Conservation (phyloP, 2,888 invertebrate species). For the Tachystola acroxantha region DNA sequence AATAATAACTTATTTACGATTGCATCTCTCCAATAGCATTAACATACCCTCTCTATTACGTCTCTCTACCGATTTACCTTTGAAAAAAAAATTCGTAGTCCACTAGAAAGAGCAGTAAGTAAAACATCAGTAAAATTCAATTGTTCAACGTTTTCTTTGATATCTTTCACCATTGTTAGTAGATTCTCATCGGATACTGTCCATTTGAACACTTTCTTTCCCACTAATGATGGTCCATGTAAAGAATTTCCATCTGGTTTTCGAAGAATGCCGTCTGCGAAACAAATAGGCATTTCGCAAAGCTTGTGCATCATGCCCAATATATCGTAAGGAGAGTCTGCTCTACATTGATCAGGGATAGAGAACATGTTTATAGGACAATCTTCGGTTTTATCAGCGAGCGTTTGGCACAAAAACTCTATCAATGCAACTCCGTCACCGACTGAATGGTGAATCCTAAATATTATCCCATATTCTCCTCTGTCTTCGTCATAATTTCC, state of each 20-base stretch:
- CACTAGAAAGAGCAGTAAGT: slow-evolving; percentile 62
- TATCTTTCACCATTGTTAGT: slow-evolving; percentile 44
- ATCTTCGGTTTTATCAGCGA: slow-evolving; percentile 49
- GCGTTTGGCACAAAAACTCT: slow-evolving; percentile 58
- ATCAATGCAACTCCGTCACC: slow-evolving; percentile 75
- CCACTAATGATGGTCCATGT: slow-evolving; percentile 58
- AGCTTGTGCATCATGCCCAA: slow-evolving; percentile 33
- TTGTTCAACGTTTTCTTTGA: slow-evolving; percentile 36
- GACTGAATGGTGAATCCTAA: slow-evolving; percentile 74
- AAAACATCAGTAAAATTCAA: slow-evolving; percentile 66
- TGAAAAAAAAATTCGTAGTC: slow-evolving; percentile 55
- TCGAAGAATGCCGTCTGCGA: slow-evolving; percentile 37
- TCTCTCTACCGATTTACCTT: too few relatives aligned
- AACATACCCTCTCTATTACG: too few relatives aligned
- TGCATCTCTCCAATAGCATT: too few relatives aligned
- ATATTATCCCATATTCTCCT: slow-evolving; percentile 56
- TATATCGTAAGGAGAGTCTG: slow-evolving; percentile 22
- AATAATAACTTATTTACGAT: too few relatives aligned
- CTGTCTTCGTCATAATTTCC: slow-evolving; percentile 23
- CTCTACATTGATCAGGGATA: slow-evolving; percentile 21
- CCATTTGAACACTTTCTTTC: slow-evolving; percentile 62
- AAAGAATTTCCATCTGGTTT: slow-evolving; percentile 53
- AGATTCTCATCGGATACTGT: slow-evolving; percentile 47
- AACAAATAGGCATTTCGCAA: slow-evolving; percentile 35
- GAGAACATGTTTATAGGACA: slow-evolving; percentile 24